Base-by-base conservation (phyloP, 2,113 vertebrate genomes). In the Monopterus albus region DNA sequence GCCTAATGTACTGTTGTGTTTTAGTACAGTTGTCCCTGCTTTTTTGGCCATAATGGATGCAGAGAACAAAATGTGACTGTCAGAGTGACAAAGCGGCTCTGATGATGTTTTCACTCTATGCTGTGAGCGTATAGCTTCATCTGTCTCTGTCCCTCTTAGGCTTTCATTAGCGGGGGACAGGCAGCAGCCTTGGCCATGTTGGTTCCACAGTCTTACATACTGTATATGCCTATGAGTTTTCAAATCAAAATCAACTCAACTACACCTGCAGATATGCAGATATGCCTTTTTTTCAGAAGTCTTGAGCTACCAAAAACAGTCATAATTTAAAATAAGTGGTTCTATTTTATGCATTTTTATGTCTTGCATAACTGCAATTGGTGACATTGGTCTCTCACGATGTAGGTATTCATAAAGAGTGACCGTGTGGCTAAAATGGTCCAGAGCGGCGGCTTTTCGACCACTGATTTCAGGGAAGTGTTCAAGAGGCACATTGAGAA, bases 401-500 rank as follows among this genome's bases (percentile, higher is more conserved):
- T 53, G 9, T 79, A 99, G 98, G 97, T 99, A 2, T 99, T 99
- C 88, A 91, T 99, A 35, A 99, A 99, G 87, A 99, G 98, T 0
- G 98, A 99, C 77, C 98, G 98, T 0, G 98, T 99, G 39, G 95
- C 97, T 20, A 96, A 96, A 80, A 99, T 99, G 97, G 98, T 99
- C 65, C 98, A 99, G 91, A 98, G 96, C 0, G 98, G 98, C 0
- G 98, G 97, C 36, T 99, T 97, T 89, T 99, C 98, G 0, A 96
- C 98, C 1, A 95, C 93, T 0, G 97, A 99, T 82, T 98, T 96
- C 18, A 92, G 98, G 17, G 98, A 99, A 79, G 98, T 99, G 76
- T 99, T 99, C 92, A 99, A 99, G 92, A 97, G 98, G 70, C 98
- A 99, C 92, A 99, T 99, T 0, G 98, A 99, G 92, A 99, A 99